A percentile compares a stretch with the other conserved stretches of the same genome.
These are phyloP conservation scores for Cheilosia variabilis DNA, from an alignment of 2,888 invertebrate genomes.

Conservation along the genomic window DNA sequence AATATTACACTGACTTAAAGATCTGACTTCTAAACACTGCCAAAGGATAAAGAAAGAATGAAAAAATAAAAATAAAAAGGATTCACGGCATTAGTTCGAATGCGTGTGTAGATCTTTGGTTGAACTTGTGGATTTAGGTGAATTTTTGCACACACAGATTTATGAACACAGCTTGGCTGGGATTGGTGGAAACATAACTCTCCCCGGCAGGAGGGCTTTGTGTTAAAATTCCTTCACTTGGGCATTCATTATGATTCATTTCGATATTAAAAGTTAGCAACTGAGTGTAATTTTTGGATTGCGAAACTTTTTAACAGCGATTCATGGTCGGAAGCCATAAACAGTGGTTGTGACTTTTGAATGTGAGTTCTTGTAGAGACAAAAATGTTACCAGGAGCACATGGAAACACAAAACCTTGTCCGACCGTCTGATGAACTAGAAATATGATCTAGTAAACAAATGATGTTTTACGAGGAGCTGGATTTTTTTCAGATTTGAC, in stretches of 20 bases:
- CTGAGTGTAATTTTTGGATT: conserved; percentile 33
- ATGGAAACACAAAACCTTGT: background rate
- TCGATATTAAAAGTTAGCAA: conserved; percentile 46
- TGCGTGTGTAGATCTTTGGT: conserved; percentile 14
- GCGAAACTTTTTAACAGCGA: conserved; percentile 46
- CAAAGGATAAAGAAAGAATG: background rate
- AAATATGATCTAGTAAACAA: too few relatives aligned
- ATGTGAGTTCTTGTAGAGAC: background rate
- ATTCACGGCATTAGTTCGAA: conserved; percentile 5
- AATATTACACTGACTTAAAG: too few relatives aligned
- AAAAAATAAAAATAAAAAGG: background rate
- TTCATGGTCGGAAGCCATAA: conserved; percentile 26
- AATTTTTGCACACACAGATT: conserved; percentile 22
- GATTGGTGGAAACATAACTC: background rate
- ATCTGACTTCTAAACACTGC: conserved; percentile 12
- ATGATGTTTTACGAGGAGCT: too few relatives aligned
- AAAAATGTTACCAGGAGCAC: too few relatives aligned
- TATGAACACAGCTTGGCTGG: conserved; percentile 34
- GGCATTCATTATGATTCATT: conserved; percentile 66
- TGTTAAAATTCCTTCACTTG: conserved; percentile 29
- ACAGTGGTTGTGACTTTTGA: conserved; percentile 25
- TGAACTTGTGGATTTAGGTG: conserved; percentile 58
- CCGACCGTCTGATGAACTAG: too few relatives aligned
- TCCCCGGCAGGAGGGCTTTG: conserved; percentile 7
- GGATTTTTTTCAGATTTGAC: too few relatives aligned